phyloP scores from a whole-genome alignment of 2,797 vertebrate species.

The Lepus townsendii region DNA sequence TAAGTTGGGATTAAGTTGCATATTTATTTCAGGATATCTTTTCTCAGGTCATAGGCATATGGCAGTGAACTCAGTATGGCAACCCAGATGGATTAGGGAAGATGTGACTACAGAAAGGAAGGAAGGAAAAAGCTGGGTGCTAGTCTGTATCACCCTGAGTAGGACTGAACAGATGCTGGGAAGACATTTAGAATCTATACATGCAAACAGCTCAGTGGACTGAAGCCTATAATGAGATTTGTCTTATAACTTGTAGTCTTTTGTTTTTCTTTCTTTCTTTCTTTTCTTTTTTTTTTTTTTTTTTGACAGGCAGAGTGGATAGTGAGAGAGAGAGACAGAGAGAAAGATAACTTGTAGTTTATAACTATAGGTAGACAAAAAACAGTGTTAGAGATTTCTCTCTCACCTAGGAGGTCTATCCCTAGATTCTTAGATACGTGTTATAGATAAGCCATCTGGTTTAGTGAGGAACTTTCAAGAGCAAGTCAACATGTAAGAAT shows the following conservation, averaged over 20 bases:
- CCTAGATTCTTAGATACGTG: not conserved
- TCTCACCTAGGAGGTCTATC: not conserved
- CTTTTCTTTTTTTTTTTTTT: no score
- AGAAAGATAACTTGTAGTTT: not conserved
- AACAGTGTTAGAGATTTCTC: not conserved
- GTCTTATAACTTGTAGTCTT: not conserved
- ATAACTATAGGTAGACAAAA: not conserved
- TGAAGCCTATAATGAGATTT: not conserved
- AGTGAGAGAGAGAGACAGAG: no score
- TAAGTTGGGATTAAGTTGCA: not conserved
- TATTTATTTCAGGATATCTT: not conserved
- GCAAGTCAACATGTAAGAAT: not conserved
- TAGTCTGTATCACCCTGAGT: not conserved
- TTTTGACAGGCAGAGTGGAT: no score
- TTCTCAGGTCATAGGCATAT: not conserved
- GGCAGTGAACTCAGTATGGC: conserved; percentile 4
- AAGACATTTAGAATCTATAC: not conserved
- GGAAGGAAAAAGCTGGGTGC: not conserved
- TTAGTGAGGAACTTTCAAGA: not conserved
- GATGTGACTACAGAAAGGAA: not conserved
- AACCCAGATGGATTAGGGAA: not conserved
- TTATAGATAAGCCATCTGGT: not conserved
- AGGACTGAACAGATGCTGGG: conserved; percentile 8
- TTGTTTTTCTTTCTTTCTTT: no score
- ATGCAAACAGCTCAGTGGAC: not conserved